These are phyloP conservation scores for Proctacanthus coquilletti DNA, from an alignment of 1,140 invertebrate genomes.

Conservation along the genomic window DNA sequence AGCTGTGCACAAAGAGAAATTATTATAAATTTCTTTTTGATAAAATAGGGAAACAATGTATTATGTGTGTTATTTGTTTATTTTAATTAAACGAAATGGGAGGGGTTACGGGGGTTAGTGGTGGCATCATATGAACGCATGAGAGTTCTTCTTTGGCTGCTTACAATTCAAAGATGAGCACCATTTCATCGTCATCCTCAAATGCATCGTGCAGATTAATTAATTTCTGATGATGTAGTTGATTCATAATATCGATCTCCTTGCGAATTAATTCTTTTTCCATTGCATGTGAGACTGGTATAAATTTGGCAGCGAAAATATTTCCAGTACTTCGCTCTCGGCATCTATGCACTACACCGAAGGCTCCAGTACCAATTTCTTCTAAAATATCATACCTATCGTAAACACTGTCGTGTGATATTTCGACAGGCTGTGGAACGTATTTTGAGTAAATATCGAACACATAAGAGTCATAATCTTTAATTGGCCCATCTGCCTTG, in stretches of 20 bases:
- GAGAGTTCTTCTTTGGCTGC: slow-evolving; percentile 23
- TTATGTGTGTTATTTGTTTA: too few relatives aligned
- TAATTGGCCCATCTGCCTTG: slow-evolving; percentile 68
- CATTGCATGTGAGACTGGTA: slow-evolving; percentile 85
- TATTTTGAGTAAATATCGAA: slow-evolving; percentile 96
- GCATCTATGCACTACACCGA: slow-evolving; percentile 96
- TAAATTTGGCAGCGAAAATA: slow-evolving; percentile 98
- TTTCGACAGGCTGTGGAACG: slow-evolving; percentile 90
- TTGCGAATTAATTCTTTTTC: slow-evolving; percentile 95
- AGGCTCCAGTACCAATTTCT: slow-evolving; percentile 97
- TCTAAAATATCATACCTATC: slow-evolving; percentile 98
- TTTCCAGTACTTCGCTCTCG: slow-evolving; percentile 90
- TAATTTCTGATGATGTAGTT: slow-evolving; percentile 91
- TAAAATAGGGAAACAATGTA: too few relatives aligned
- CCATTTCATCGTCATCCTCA: slow-evolving; percentile 99
- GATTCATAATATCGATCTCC: slow-evolving; percentile 99
- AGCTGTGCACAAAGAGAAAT: slow-evolving; percentile 36
- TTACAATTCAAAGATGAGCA: slow-evolving; percentile 97
- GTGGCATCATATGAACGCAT: too few relatives aligned
- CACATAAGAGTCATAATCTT: slow-evolving; percentile 95
- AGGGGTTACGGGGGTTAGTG: too few relatives aligned
- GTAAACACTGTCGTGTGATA: slow-evolving; percentile 87
- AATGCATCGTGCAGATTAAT: slow-evolving; percentile 98
- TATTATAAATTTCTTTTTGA: slow-evolving; percentile 10
- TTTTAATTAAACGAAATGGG: background rate